These are phyloP conservation scores for Glossosoma conforme DNA, from an alignment of 1,140 invertebrate genomes.

Conservation along the genomic window DNA sequence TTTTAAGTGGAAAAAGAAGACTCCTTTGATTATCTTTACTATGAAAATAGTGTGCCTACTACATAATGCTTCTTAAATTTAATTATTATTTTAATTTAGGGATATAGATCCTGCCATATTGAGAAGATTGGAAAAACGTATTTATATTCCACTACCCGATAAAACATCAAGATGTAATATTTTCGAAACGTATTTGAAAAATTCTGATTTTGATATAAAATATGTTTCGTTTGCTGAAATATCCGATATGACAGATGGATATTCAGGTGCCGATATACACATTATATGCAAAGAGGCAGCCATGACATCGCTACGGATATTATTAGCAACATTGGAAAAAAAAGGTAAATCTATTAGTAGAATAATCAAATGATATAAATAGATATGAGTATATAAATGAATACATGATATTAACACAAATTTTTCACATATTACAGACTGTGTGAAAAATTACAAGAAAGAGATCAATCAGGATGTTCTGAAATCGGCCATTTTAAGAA, in stretches of 20 bases:
- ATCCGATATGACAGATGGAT: slow-evolving; percentile 64
- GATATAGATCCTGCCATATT: slow-evolving; percentile 85
- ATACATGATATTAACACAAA: too few relatives aligned
- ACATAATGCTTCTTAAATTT: too few relatives aligned
- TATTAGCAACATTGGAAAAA: background rate
- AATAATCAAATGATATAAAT: too few relatives aligned
- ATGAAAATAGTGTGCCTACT: too few relatives aligned
- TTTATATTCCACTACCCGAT: slow-evolving; percentile 75
- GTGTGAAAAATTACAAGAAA: too few relatives aligned
- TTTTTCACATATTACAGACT: too few relatives aligned
- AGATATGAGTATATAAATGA: too few relatives aligned
- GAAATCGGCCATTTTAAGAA: slow-evolving; percentile 18
- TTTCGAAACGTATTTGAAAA: slow-evolving; percentile 57
- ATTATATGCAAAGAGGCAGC: slow-evolving; percentile 83
- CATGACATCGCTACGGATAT: slow-evolving; percentile 52
- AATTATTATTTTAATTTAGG: too few relatives aligned
- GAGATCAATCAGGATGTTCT: slow-evolving; percentile 14
- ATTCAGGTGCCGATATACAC: slow-evolving; percentile 86
- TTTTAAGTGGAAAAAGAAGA: too few relatives aligned
- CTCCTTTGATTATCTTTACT: too few relatives aligned
- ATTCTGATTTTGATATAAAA: slow-evolving; percentile 35
- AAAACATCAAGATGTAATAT: slow-evolving; percentile 59
- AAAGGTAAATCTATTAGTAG: background rate
- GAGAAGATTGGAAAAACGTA: slow-evolving; percentile 81
- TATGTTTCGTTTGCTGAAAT: slow-evolving; percentile 50